These are phyloP conservation scores for Cheiracanthium punctorium DNA, from an alignment of 2,888 invertebrate species.

Conservation along the genomic window DNA sequence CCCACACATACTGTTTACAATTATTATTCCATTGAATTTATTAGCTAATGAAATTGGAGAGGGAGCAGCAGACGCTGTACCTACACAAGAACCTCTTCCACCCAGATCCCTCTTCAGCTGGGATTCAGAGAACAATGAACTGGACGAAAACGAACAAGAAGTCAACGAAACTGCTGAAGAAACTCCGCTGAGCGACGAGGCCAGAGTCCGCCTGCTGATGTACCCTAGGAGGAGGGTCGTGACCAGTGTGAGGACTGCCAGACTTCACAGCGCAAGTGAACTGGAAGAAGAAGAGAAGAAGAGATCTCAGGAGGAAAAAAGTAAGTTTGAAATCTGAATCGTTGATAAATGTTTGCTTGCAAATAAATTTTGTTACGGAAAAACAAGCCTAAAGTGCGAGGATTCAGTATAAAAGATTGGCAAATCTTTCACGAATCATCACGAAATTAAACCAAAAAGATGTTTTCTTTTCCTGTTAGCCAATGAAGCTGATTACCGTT, in stretches of 20 bases:
- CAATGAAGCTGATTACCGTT: too few species aligned
- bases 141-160: background rate
- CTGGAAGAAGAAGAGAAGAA: slow-evolving; percentile 47
- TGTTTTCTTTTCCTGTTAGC: too few species aligned
- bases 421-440: too few species aligned
- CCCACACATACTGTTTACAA: too few species aligned
- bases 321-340: too few species aligned
- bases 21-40: background rate
- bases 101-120: slow-evolving; percentile 37
- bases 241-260: background rate
- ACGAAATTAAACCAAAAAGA: too few species aligned
- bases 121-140: slow-evolving; percentile 9
- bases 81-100: background rate
- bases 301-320: slow-evolving; percentile 22
- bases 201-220: slow-evolving; percentile 34
- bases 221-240: slow-evolving; percentile 24
- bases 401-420: too few species aligned
- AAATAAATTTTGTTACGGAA: too few species aligned
- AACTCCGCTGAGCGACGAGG: slow-evolving; percentile 32
- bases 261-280: slow-evolving; percentile 28
- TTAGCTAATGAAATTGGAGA: background rate
- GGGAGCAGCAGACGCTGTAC: background rate
- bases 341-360: too few species aligned
- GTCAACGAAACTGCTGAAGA: slow-evolving; percentile 18
- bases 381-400: too few species aligned